Evolutionary conservation across 2,797 vertebrate genomes (phyloP).

Genomic region (Toxotes lorentzi): DNA sequence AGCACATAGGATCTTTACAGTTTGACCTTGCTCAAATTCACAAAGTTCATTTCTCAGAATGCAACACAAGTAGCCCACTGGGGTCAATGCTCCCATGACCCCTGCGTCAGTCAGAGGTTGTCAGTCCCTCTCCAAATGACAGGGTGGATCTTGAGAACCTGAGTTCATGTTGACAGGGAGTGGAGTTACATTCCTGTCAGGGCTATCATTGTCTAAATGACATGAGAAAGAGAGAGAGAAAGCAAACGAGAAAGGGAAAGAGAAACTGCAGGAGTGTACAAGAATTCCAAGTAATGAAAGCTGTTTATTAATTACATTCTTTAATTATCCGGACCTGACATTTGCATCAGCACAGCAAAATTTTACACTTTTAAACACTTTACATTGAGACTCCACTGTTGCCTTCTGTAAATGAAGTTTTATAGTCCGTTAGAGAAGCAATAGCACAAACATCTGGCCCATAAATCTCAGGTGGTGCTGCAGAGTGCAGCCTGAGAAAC

Average conservation of each 20-base stretch:
- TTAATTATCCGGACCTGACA: conserved; percentile 31
- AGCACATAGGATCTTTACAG: conserved; percentile 64
- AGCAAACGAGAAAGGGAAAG: neutral
- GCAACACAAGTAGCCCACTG: conserved; percentile 69
- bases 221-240: neutral
- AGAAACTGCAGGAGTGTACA: conserved; percentile 7
- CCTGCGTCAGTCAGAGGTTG: conserved; percentile 58
- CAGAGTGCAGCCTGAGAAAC: conserved; percentile 52
- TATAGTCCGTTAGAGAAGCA: conserved; percentile 71
- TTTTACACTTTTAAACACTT: conserved; percentile 12
- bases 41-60: conserved; percentile 76
- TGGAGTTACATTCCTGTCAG: conserved; percentile 63
- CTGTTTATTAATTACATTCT: conserved; percentile 45
- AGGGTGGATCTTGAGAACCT: conserved; percentile 68
- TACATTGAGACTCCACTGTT: conserved; percentile 31
- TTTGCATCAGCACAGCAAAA: conserved; percentile 36
- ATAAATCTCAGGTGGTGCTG: conserved; percentile 75
- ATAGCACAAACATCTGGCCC: conserved; percentile 76
- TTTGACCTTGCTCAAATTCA: conserved; percentile 72
- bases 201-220: conserved; percentile 54
- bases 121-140: conserved; percentile 66
- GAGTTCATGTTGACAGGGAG: conserved; percentile 61
- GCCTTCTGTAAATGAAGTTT: conserved; percentile 70
- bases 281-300: conserved; percentile 23
- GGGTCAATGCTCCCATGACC: conserved; percentile 63